Percentiles rank a stretch among this genome's conserved stretches.
Evolutionary conservation across 2,113 vertebrate genomes (phyloP).

Genomic region (Sardina pilchardus): DNA sequence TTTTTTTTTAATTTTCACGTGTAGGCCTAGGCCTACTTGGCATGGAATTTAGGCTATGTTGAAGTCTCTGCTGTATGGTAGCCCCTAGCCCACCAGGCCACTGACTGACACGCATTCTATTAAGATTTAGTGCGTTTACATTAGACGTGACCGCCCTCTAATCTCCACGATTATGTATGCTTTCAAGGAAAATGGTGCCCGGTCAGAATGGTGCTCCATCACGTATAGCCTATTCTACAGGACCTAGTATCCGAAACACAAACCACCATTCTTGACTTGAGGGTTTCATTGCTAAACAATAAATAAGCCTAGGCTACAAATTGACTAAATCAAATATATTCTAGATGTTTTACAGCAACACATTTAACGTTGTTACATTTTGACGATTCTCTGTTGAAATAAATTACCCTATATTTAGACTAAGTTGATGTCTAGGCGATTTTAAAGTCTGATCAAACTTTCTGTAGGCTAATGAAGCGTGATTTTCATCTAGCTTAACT

Average conservation of each 20-base stretch:
- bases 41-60: too few relatives aligned
- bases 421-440: not conserved
- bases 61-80: not conserved
- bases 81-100: not conserved
- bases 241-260: not conserved
- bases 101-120: not conserved
- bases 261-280: not conserved
- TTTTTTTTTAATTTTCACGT: not conserved
- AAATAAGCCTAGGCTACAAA: too few relatives aligned
- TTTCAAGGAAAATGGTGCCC: conserved; percentile 1
- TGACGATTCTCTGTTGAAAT: not conserved
- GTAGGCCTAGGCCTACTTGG: too few relatives aligned
- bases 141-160: not conserved
- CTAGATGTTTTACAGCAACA: too few relatives aligned
- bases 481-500: not conserved
- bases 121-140: not conserved
- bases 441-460: not conserved
- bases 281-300: not conserved
- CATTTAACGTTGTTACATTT: too few relatives aligned
- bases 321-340: not conserved
- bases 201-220: not conserved
- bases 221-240: not conserved
- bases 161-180: not conserved
- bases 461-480: not conserved
- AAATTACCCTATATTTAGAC: not conserved